These are phyloP conservation scores for Drosophila subpulchrella DNA, from an alignment of 1,140 invertebrate genomes.

Conservation along the genomic window DNA sequence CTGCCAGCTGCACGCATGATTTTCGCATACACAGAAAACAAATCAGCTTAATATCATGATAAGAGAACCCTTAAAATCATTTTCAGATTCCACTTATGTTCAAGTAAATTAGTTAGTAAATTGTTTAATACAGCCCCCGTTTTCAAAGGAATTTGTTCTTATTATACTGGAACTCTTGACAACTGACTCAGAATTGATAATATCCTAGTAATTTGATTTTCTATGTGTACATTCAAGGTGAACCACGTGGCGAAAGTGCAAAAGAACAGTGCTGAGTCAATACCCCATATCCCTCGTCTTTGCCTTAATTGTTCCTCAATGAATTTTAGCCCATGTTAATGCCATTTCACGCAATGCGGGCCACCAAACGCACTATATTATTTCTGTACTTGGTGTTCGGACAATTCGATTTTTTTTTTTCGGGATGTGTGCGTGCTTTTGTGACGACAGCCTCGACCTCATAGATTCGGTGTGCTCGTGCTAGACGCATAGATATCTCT, in stretches of 20 bases:
- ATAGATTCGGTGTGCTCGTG: slow-evolving; percentile 20
- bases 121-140: too few relatives aligned
- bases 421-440: slow-evolving; percentile 7
- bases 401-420: background rate
- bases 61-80: background rate
- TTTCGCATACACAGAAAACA: slow-evolving; percentile 8
- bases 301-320: background rate
- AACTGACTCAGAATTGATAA: background rate
- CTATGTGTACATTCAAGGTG: background rate
- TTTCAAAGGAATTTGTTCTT: background rate
- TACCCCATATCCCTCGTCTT: background rate
- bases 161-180: too few relatives aligned
- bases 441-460: slow-evolving; percentile 30
- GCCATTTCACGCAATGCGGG: slow-evolving; percentile 49
- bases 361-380: background rate
- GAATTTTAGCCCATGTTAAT: slow-evolving; percentile 21
- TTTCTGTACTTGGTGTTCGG: slow-evolving; percentile 12
- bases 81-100: background rate
- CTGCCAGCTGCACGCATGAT: slow-evolving; percentile 19
- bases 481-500: slow-evolving; percentile 41
- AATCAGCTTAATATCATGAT: background rate
- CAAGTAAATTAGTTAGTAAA: too few relatives aligned
- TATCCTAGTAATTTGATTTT: background rate
- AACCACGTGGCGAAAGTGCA: background rate
- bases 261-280: slow-evolving; percentile 3